Conservation (phyloP, 2,888 invertebrate genomes). For the Calliopum simillimum region DNA sequence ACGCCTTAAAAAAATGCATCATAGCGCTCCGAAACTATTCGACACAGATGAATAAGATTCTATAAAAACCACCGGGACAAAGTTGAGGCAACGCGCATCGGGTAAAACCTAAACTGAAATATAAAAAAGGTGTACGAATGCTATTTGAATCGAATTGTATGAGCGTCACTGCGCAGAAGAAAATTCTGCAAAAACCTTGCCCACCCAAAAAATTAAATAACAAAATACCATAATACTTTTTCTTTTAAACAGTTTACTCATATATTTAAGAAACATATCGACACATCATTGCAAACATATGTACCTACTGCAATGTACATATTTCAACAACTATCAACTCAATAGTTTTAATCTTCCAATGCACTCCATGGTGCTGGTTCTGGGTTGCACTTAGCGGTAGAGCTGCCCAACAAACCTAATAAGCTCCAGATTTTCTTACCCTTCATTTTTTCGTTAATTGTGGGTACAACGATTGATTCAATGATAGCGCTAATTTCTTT, state of each 20-base stretch:
- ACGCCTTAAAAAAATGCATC: no score
- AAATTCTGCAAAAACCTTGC: no score
- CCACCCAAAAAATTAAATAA: background rate
- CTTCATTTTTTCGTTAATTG: constrained; percentile 52
- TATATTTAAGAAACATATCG: background rate
- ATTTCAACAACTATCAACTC: no score
- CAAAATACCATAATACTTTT: background rate
- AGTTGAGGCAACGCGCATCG: no score
- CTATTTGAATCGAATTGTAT: no score
- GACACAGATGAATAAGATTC: no score
- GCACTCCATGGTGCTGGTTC: constrained; percentile 57
- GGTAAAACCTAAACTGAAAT: no score
- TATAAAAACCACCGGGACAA: no score
- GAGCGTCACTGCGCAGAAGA: no score
- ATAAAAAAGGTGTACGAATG: no score
- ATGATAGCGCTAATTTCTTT: constrained; percentile 53
- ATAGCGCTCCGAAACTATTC: no score
- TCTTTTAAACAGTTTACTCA: background rate
- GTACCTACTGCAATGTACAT: background rate
- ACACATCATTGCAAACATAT: background rate
- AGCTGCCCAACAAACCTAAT: constrained; percentile 41
- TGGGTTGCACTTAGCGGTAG: constrained; percentile 51
- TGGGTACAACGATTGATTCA: constrained; percentile 53
- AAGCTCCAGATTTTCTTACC: constrained; percentile 61
- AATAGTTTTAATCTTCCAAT: background rate